Evolutionary conservation across 1,140 invertebrate genomes (phyloP).

Genomic region (Platyscapa corneri): DNA sequence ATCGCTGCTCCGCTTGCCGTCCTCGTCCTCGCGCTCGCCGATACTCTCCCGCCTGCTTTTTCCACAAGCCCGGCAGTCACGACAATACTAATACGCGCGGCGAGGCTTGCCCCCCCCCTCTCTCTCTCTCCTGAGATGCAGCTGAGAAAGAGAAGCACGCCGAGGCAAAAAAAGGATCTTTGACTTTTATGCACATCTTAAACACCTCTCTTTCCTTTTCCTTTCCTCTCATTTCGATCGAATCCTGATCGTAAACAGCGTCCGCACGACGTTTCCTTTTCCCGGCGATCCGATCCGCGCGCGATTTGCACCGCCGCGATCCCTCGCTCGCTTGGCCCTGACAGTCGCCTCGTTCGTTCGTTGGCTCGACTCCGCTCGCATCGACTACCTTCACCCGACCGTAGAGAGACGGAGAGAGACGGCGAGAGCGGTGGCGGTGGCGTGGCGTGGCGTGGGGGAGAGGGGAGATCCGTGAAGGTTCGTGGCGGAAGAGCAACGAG

Average conservation of each 20-base stretch:
- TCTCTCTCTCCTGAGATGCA: not conserved
- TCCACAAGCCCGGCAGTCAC: not conserved
- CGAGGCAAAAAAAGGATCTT: not conserved
- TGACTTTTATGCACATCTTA: slow-evolving; percentile 1
- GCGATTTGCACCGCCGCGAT: slow-evolving; percentile 24
- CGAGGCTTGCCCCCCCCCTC: no score
- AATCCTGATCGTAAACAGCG: slow-evolving; percentile 26
- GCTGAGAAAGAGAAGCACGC: not conserved
- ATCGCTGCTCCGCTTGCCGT: not conserved
- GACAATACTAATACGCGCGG: not conserved
- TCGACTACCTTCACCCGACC: not conserved
- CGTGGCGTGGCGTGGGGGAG: no score
- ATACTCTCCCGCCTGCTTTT: not conserved
- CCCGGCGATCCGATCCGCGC: slow-evolving; percentile 26
- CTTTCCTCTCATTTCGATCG: slow-evolving; percentile 17
- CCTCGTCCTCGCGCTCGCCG: not conserved
- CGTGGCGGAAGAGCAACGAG: slow-evolving; percentile 30
- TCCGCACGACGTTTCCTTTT: slow-evolving; percentile 38
- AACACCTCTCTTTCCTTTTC: not conserved
- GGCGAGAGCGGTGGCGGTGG: no score
- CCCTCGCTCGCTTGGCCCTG: slow-evolving; percentile 18
- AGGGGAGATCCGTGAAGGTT: slow-evolving; percentile 22
- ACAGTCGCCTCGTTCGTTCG: slow-evolving; percentile 33
- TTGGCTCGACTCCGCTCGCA: slow-evolving; percentile 34
- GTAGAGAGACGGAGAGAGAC: not conserved